These are phyloP conservation scores for Panagrolaimus sp. DNA, from an alignment of 1,140 invertebrate genomes.

Conservation along the genomic window DNA sequence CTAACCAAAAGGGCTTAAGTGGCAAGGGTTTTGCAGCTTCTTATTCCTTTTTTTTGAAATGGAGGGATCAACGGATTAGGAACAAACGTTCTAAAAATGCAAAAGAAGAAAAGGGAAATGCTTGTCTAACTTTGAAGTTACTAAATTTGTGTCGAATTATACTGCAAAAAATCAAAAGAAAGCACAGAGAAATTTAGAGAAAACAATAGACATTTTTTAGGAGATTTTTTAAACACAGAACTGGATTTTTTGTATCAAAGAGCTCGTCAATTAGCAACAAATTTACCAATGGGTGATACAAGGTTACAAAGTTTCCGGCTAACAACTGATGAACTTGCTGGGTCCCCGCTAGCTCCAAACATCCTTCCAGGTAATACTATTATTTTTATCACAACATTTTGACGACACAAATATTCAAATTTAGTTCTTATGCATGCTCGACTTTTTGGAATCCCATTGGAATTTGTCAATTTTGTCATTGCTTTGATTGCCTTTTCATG, in stretches of 20 bases:
- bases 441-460: slow-evolving; percentile 56
- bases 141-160: slow-evolving; percentile 1
- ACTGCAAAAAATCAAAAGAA: neutral
- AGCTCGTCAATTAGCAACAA: slow-evolving; percentile 48
- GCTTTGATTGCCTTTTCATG: slow-evolving; percentile 39
- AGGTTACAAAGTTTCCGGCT: slow-evolving; percentile 52
- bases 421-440: slow-evolving; percentile 56
- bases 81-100: slow-evolving; percentile 10
- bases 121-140: slow-evolving; percentile 1
- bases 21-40: too few relatives aligned
- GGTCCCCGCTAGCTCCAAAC: slow-evolving; percentile 52
- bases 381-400: slow-evolving; percentile 8
- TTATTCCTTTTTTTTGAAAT: neutral
- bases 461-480: slow-evolving; percentile 50
- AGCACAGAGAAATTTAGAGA: neutral
- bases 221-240: slow-evolving; percentile 57
- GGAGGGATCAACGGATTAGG: slow-evolving; percentile 11
- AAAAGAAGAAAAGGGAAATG: slow-evolving; percentile 3
- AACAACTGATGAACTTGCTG: slow-evolving; percentile 50
- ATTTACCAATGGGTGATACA: slow-evolving; percentile 56
- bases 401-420: neutral
- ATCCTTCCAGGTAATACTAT: slow-evolving; percentile 52
- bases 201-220: slow-evolving; percentile 30
- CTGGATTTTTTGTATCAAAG: slow-evolving; percentile 54
- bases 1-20: too few relatives aligned